Evolutionary conservation across 2,888 invertebrate genomes (phyloP), one percentile per base, ranked within the genome.

Genomic region (Ormyrus thymus): DNA sequence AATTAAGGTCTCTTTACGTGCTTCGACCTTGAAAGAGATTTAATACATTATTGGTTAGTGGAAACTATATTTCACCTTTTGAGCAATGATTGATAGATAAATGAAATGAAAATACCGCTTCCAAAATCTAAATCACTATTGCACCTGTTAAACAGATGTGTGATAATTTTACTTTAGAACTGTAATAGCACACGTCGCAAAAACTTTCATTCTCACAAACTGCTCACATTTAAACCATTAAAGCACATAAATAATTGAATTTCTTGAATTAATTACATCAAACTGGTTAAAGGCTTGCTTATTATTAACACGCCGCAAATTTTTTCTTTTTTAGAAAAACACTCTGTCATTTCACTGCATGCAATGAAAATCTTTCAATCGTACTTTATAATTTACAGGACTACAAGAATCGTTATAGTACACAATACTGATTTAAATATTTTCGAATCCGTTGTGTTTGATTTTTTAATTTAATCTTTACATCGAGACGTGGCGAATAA

Each of bases 291-390:
- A 71, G 71, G 48, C 43, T 65, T 15, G n/a, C 50, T 59, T 66
- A 55, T 61, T 65, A 65, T 59, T 51, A 71, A 58, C 59, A 65
- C 48, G 29, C 53, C 29, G 53, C 43, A 55, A 78, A 45, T 78
- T 78, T 62, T 51, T 53, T 72, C 62, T 48, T 78, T 74, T 73
- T 51, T 13, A n/a, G 45, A 66, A 75, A 79, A 78, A 78, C 56
- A 79, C 64, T 62, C 66, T 73, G 61, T 46, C 50, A 10, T 76
- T 76, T 69, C 69, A 76, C 56, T 69, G 74, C 46, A 51, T 10
- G 74, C 74, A 74, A 78, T 78, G 64, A 64, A 64, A 78, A 70
- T 53, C 15, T 61, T 15, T 66, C 59, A 66, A 66, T 55, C 61
- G 45, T 68, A 69, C 69, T 76, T 66, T 64, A 70, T 46, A 66